phyloP scores from a whole-genome alignment of 2,113 vertebrate genomes.

The Pionites leucogaster region DNA sequence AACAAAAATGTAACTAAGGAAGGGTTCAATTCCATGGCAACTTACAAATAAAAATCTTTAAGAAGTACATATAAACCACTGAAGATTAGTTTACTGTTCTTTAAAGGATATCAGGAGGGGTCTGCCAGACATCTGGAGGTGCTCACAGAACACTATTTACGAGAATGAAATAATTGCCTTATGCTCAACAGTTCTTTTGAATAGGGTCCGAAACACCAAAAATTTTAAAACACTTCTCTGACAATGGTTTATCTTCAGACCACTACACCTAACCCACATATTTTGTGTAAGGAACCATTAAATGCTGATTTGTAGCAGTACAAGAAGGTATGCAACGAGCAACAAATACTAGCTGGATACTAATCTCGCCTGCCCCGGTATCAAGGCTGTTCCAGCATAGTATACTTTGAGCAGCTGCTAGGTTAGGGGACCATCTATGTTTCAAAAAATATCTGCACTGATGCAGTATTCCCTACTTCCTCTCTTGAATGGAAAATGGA shows the following conservation, averaged over 20 bases:
- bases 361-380: neutral
- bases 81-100: slow-evolving; percentile 39
- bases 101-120: slow-evolving; percentile 23
- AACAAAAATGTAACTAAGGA: neutral
- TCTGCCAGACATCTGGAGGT: slow-evolving; percentile 56
- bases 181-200: neutral
- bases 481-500: neutral
- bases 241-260: neutral
- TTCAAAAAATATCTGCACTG: neutral
- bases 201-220: neutral
- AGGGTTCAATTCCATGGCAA: neutral
- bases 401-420: neutral
- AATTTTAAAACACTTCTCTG: neutral
- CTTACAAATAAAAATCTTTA: slow-evolving; percentile 20
- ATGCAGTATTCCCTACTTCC: neutral
- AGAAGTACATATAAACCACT: neutral
- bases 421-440: neutral
- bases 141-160: slow-evolving; percentile 36
- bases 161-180: slow-evolving; percentile 26
- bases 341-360: neutral
- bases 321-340: neutral
- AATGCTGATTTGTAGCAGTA: neutral
- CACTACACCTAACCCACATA: neutral
- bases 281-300: neutral
- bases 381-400: neutral